Evolutionary conservation across 2,888 invertebrate genomes (phyloP).

Genomic region (Holacanthella duospinosa): DNA sequence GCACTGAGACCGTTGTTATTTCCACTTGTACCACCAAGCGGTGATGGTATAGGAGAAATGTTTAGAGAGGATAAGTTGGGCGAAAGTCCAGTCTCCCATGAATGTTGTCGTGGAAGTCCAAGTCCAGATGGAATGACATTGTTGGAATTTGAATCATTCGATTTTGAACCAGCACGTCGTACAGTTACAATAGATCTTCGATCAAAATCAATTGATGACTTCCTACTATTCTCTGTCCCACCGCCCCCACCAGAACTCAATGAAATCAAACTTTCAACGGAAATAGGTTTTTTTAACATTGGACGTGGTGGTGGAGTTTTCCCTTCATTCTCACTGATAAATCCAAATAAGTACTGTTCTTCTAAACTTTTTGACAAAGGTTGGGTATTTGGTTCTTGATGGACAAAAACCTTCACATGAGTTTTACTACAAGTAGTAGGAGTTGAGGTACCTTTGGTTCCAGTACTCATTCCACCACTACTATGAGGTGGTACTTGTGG

Average conservation of each 20-base stretch:
- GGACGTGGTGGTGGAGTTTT: background rate
- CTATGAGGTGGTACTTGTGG: background rate
- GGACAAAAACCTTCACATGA: conserved; percentile 37
- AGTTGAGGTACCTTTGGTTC: background rate
- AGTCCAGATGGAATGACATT: conserved; percentile 20
- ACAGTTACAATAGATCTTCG: conserved; percentile 39
- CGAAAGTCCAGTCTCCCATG: conserved; percentile 16
- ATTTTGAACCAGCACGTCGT: conserved; percentile 31
- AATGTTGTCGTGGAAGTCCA: conserved; percentile 22
- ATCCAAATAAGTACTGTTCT: conserved; percentile 35
- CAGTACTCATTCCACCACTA: background rate
- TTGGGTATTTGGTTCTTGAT: conserved; percentile 34
- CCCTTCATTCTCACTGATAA: conserved; percentile 16
- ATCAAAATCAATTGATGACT: conserved; percentile 46
- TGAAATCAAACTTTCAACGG: conserved; percentile 46
- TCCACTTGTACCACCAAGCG: background rate
- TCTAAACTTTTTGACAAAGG: conserved; percentile 34
- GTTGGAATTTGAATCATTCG: conserved; percentile 21
- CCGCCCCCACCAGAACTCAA: conserved; percentile 38
- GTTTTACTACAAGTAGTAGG: conserved; percentile 10
- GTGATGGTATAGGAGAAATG: background rate
- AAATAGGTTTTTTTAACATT: conserved; percentile 41
- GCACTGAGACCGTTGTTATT: background rate
- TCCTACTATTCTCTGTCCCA: conserved; percentile 46
- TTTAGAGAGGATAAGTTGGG: background rate